Evolutionary conservation across 37 sponge, comb jelly and placozoan species (phyloP).

Genomic region (Ianthella basta): DNA sequence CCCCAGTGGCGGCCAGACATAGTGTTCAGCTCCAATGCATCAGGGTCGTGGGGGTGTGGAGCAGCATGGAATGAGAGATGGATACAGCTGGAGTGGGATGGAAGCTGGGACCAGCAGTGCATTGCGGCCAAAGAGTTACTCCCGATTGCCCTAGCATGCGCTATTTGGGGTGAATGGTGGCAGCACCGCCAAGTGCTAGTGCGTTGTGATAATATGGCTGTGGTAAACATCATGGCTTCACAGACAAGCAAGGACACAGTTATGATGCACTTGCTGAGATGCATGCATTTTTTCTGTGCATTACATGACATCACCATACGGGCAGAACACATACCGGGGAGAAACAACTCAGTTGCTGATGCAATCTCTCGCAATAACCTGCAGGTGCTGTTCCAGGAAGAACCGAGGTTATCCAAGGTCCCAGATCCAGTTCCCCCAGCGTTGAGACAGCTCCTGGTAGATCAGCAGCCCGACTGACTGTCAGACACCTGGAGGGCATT

Average conservation of each 20-base stretch:
- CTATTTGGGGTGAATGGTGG: constrained; percentile 59
- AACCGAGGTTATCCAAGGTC: background rate
- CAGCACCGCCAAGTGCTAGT: background rate
- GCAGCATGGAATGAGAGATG: too few species aligned
- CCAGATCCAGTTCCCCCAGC: constrained; percentile 33
- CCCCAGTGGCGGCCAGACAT: too few species aligned
- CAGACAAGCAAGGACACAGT: constrained; percentile 27
- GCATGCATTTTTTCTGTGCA: constrained; percentile 48
- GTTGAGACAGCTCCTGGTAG: constrained; percentile 6
- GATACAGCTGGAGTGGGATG: too few species aligned
- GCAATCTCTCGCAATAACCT: constrained; percentile 56
- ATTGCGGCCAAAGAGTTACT: constrained; percentile 72
- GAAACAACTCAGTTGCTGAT: constrained; percentile 49
- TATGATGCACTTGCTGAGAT: constrained; percentile 56
- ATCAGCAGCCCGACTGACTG: constrained; percentile 12
- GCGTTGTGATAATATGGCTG: constrained; percentile 56
- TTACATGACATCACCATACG: background rate
- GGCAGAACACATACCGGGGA: constrained; percentile 47
- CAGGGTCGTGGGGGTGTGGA: too few species aligned
- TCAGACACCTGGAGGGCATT: background rate
- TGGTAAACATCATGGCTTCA: constrained; percentile 32
- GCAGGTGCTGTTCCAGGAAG: background rate
- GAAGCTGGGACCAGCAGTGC: too few species aligned
- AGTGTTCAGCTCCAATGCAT: too few species aligned
- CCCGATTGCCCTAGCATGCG: constrained; percentile 52